Evolutionary conservation across 2,888 invertebrate species (phyloP).

Genomic region (Platycheirus albimanus): DNA sequence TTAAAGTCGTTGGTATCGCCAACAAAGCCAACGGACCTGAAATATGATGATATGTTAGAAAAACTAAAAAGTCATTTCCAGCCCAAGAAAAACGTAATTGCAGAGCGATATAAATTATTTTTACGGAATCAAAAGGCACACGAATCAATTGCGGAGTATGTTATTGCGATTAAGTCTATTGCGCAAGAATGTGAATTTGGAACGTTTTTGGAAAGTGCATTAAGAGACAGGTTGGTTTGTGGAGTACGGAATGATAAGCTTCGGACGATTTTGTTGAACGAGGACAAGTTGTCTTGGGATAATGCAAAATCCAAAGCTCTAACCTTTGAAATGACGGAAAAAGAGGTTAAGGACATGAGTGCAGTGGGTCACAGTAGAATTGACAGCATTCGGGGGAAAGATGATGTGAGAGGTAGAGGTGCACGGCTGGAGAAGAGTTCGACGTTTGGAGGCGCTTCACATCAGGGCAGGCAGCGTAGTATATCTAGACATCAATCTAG

Average conservation of each 20-base stretch:
- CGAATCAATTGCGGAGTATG: constrained; percentile 18
- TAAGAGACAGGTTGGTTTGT: constrained; percentile 9
- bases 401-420: background rate
- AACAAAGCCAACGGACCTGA: background rate
- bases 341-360: constrained; percentile 22
- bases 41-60: background rate
- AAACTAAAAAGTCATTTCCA: constrained; percentile 15
- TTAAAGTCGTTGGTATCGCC: background rate
- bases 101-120: constrained; percentile 16
- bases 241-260: constrained; percentile 11
- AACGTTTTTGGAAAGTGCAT: constrained; percentile 3
- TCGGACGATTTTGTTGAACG: constrained; percentile 20
- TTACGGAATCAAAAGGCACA: constrained; percentile 7
- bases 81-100: constrained; percentile 23
- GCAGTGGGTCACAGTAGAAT: constrained; percentile 1
- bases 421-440: background rate
- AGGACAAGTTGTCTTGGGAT: constrained; percentile 13
- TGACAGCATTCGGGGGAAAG: constrained; percentile 13
- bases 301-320: constrained; percentile 6
- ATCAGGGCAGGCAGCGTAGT: constrained; percentile 5
- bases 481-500: constrained; percentile 20
- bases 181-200: constrained; percentile 32
- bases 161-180: constrained; percentile 16
- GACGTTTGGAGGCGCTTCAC: background rate
- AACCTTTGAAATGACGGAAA: constrained; percentile 8